A percentile compares a stretch with the other conserved stretches of the same genome.
These are phyloP conservation scores for Pelochelys cantorii DNA, from an alignment of 2,797 vertebrate species.

Conservation along the genomic window DNA sequence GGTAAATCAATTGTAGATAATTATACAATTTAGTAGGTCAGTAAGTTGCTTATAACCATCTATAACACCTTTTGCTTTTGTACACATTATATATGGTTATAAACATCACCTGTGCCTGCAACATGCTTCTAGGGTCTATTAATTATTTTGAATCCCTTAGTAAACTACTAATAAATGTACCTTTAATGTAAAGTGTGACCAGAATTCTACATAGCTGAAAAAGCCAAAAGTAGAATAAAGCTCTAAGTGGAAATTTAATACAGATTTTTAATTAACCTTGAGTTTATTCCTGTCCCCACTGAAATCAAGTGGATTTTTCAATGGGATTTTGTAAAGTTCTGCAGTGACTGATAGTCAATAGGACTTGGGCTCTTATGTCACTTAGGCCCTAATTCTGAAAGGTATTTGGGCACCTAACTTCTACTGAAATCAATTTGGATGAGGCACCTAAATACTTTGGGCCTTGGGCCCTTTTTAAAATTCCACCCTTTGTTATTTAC, in stretches of 20 bases:
- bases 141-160: not conserved
- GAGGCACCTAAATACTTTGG: not conserved
- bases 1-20: not conserved
- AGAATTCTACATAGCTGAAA: not conserved
- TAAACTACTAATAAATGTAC: not conserved
- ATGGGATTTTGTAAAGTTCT: not conserved
- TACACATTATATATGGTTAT: not conserved
- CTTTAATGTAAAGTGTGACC: not conserved
- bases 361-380: not conserved
- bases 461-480: not conserved
- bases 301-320: not conserved
- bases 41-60: not conserved
- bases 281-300: not conserved
- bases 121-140: not conserved
- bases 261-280: not conserved
- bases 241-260: not conserved
- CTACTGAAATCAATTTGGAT: not conserved
- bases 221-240: too few species aligned
- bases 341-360: not conserved
- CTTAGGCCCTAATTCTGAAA: not conserved
- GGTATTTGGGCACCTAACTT: not conserved
- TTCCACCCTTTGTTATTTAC: not conserved
- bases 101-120: not conserved
- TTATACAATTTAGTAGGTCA: not conserved
- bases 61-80: not conserved